Conservation (phyloP, 2,797 vertebrate species). For the Lerista edwardsae region DNA sequence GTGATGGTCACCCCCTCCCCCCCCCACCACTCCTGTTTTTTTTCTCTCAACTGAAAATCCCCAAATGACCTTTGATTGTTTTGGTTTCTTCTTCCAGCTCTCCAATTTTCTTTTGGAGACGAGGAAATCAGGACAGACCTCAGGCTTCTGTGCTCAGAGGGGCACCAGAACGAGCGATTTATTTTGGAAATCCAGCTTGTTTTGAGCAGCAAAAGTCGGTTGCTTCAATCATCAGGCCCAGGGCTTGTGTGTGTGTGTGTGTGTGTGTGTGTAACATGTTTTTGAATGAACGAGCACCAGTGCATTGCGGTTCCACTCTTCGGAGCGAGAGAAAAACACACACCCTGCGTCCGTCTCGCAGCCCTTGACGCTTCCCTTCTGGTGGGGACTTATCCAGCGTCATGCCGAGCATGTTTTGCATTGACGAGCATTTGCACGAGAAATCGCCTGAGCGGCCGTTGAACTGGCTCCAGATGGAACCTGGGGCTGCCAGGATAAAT, state of each 20-base stretch:
- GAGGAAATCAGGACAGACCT: neutral
- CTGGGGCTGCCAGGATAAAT: neutral
- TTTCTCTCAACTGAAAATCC: no score
- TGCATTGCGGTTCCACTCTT: neutral
- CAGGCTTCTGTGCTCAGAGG: neutral
- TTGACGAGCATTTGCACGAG: neutral
- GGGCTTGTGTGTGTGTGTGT: neutral
- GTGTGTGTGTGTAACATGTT: neutral
- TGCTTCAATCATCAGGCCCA: neutral
- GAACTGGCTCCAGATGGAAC: neutral
- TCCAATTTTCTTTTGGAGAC: neutral
- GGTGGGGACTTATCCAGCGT: neutral
- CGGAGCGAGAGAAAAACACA: neutral
- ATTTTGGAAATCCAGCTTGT: neutral
- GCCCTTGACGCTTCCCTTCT: neutral
- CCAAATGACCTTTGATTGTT: neutral
- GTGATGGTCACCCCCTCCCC: no score
- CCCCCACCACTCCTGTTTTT: no score
- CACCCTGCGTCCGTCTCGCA: neutral
- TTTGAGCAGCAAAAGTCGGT: neutral
- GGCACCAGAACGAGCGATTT: neutral
- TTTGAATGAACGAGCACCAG: neutral
- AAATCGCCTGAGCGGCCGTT: neutral
- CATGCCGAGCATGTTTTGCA: constrained; percentile 1
- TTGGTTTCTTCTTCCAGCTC: neutral